These are phyloP conservation scores for Leptopilina clavipes DNA, from an alignment of 1,140 invertebrate genomes.

Conservation along the genomic window DNA sequence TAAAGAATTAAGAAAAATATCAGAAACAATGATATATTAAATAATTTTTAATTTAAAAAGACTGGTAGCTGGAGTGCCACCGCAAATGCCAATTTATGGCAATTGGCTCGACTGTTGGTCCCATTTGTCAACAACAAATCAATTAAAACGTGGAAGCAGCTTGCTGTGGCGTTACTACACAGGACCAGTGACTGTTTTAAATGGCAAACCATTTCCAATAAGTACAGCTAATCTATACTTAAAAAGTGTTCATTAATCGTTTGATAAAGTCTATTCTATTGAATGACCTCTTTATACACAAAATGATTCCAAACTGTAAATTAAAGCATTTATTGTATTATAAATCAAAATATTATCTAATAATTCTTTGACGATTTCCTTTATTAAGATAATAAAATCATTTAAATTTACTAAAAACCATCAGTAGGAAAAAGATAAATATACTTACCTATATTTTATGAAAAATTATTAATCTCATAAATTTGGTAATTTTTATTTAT, in stretches of 20 bases:
- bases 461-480: no score
- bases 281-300: constrained; percentile 32
- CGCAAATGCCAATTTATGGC: constrained; percentile 86
- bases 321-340: constrained; percentile 43
- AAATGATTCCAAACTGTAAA: constrained; percentile 45
- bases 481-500: no score
- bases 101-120: constrained; percentile 88
- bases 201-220: constrained; percentile 56
- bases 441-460: no score
- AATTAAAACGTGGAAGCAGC: constrained; percentile 89
- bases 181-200: constrained; percentile 76
- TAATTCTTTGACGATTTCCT: neutral
- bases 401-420: no score
- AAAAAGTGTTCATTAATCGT: constrained; percentile 35
- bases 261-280: constrained; percentile 17
- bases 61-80: constrained; percentile 84
- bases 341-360: constrained; percentile 8
- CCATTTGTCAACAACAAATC: constrained; percentile 81
- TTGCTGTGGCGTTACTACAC: constrained; percentile 87
- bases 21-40: constrained; percentile 1
- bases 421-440: no score
- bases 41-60: constrained; percentile 69
- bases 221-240: constrained; percentile 43
- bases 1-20: no score
- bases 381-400: no score